Evolutionary conservation across 2,797 vertebrate genomes (phyloP).

Genomic region (Eulemur mongoz): DNA sequence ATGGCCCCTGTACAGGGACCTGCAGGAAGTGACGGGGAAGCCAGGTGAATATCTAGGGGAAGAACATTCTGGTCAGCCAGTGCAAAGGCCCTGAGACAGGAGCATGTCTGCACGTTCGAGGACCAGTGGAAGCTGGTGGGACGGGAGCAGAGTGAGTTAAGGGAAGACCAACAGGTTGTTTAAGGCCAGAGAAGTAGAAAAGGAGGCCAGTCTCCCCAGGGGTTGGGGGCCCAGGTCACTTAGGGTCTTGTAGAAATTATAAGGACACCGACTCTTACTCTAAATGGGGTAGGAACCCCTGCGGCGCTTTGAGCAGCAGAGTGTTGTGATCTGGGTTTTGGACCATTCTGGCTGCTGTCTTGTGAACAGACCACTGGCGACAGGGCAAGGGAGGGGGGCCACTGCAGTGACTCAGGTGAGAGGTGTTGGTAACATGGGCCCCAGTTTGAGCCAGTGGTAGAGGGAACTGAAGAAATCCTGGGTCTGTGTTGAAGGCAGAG

Average conservation of each 20-base stretch:
- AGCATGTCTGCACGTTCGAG: background rate
- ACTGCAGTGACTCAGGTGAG: background rate
- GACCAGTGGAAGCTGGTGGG: background rate
- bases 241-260: background rate
- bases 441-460: background rate
- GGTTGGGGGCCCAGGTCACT: background rate
- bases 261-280: background rate
- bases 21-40: background rate
- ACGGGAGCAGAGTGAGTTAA: background rate
- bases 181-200: background rate
- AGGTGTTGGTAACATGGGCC: background rate
- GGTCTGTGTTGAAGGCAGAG: background rate
- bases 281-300: background rate
- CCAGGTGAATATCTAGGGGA: background rate
- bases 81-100: background rate
- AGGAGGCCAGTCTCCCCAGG: no score
- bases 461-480: background rate
- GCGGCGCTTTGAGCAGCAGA: background rate
- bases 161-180: background rate
- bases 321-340: background rate
- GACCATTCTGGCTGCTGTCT: background rate
- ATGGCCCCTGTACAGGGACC: background rate
- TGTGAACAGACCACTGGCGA: background rate
- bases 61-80: background rate
- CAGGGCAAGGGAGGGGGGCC: background rate